phyloP scores from a whole-genome alignment of 2,888 invertebrate genomes.

The Spodoptera exigua region DNA sequence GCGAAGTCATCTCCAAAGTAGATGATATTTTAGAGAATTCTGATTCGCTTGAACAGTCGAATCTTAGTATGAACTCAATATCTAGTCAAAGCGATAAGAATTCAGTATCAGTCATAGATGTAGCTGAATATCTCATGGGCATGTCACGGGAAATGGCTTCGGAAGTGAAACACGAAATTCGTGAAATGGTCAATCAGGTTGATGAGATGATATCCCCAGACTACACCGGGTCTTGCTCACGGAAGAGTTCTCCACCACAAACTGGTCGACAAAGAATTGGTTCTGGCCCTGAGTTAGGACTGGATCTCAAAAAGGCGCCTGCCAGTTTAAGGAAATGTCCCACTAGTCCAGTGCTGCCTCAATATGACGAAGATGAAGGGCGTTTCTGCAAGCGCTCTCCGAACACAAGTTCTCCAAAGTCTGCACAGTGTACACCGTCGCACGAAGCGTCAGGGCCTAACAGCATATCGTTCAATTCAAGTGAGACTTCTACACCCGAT shows the following conservation, averaged over 20 bases:
- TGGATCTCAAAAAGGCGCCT: slow-evolving; percentile 75
- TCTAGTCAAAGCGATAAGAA: slow-evolving; percentile 91
- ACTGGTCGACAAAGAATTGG: slow-evolving; percentile 78
- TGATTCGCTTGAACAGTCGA: slow-evolving; percentile 89
- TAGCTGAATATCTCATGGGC: slow-evolving; percentile 94
- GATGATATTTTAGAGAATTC: slow-evolving; percentile 93
- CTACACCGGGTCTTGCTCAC: slow-evolving; percentile 71
- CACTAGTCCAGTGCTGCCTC: slow-evolving; percentile 83
- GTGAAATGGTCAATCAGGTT: slow-evolving; percentile 93
- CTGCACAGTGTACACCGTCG: slow-evolving; percentile 81
- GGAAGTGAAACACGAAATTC: slow-evolving; percentile 93
- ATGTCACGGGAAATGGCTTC: slow-evolving; percentile 94
- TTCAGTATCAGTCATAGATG: slow-evolving; percentile 93
- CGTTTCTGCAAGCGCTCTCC: slow-evolving; percentile 74
- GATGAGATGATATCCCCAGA: slow-evolving; percentile 91
- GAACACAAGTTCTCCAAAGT: slow-evolving; percentile 79
- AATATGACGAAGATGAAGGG: slow-evolving; percentile 78
- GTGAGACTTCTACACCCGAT: slow-evolving; percentile 87
- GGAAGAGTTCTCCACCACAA: slow-evolving; percentile 86
- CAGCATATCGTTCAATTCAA: slow-evolving; percentile 86
- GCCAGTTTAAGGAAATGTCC: slow-evolving; percentile 81
- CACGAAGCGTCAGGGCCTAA: slow-evolving; percentile 83
- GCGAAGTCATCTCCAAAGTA: slow-evolving; percentile 94
- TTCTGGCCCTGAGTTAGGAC: slow-evolving; percentile 83
- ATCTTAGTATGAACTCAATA: slow-evolving; percentile 84